Evolutionary conservation across 2,888 invertebrate species (phyloP), one percentile per base, ranked within the genome.

Genomic region (Therioaphis trifolii): DNA sequence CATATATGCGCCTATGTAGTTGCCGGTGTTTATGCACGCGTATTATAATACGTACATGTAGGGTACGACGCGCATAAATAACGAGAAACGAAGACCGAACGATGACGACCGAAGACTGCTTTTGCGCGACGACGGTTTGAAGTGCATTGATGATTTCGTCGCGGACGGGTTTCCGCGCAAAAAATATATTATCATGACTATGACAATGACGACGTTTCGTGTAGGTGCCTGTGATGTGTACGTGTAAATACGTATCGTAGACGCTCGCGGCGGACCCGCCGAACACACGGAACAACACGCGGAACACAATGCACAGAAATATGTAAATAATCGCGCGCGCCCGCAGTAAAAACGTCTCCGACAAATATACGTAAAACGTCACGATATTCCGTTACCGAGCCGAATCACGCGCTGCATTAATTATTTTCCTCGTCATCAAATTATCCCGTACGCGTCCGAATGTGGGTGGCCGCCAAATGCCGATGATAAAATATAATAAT

Each of bases 301-400:
- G n/a, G 46, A 43, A 18, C 29, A 43, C 72, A 27, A 52, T 29
- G 72, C 49, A 49, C 21, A 18, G 40, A 52, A 29, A 72, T 49
- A 71, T 72, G 72, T 52, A 72, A 72, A 72, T 72, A 29, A 52
- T 52, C 40, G 43, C 2, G 11, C 43, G 27, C n/a, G n/a, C n/a
- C n/a, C n/a, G n/a, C n/a, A n/a, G 27, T n/a, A n/a, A n/a, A 61
- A 76, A 75, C 58, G 58, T 75, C n/a, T n/a, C 58, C 40, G 43
- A 43, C 43, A 61, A 61, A 75, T 61, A n/a, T n/a, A 18, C 18
- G 55, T n/a, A n/a, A 76, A 43, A 61, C 18, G 46, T 76, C 74
- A 40, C 74, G 74, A 58, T 74, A 58, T 74, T 74, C 74, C 58
- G 74, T 74, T 74, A 74, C 58, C 9, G 24, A 40, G 74, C 61